Conservation (phyloP, 2,797 vertebrate species). For the Pachyuromys duprasi region DNA sequence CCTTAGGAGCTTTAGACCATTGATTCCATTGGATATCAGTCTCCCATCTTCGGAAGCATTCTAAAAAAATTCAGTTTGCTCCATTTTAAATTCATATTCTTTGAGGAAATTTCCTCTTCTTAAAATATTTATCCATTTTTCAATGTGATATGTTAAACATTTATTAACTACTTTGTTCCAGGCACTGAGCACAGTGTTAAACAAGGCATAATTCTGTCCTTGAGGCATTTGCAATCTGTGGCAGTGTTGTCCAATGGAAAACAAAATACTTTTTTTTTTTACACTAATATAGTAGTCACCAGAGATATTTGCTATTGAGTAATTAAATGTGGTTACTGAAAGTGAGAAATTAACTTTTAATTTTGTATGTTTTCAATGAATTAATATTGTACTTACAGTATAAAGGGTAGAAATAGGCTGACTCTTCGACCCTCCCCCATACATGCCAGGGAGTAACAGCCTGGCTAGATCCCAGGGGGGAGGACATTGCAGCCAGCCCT, state of each 20-base stretch:
- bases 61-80: not conserved
- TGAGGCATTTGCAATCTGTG: not conserved
- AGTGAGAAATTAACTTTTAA: not conserved
- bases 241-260: not conserved
- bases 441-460: too few species aligned
- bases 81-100: not conserved
- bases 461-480: too few species aligned
- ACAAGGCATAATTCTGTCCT: not conserved
- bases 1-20: not conserved
- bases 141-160: not conserved
- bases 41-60: not conserved
- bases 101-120: not conserved
- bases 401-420: conserved; percentile 1
- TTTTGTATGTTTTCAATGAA: conserved; percentile 40
- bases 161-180: not conserved
- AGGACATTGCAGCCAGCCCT: too few species aligned
- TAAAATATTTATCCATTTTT: not conserved
- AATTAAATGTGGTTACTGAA: not conserved
- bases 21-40: not conserved
- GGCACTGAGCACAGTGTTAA: not conserved
- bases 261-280: not conserved
- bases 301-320: not conserved
- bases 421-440: too few species aligned
- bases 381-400: not conserved
- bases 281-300: not conserved